Evolutionary conservation across 1,140 invertebrate species (phyloP).

Genomic region (Atta cephalotes): DNA sequence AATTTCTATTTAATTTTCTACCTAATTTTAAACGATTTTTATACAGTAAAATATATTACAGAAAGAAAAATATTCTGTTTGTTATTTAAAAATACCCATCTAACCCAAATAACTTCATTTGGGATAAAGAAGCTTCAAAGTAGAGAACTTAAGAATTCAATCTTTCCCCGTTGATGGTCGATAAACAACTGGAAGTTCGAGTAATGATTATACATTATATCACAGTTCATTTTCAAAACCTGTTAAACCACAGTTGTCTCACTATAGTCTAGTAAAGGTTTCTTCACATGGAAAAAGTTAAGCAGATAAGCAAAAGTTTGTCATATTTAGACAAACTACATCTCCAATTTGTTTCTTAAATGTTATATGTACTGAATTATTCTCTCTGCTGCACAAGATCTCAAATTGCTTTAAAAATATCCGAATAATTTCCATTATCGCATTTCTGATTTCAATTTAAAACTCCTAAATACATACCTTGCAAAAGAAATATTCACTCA

Average conservation of each 20-base stretch:
- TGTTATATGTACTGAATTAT: background rate
- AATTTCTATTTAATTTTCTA: background rate
- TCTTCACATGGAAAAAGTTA: background rate
- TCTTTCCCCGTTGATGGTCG: constrained; percentile 57
- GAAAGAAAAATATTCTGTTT: background rate
- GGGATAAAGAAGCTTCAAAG: background rate
- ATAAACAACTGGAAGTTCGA: constrained; percentile 72
- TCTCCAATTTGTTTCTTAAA: background rate
- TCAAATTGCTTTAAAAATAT: background rate
- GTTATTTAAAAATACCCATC: background rate
- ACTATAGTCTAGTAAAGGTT: background rate
- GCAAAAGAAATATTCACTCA: background rate
- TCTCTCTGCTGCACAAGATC: background rate
- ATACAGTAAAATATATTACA: background rate
- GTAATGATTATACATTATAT: constrained; percentile 74
- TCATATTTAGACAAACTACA: background rate
- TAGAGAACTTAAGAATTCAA: constrained; percentile 11
- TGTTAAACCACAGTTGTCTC: constrained; percentile 68
- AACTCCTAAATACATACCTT: background rate
- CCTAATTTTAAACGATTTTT: background rate
- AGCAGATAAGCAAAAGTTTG: background rate
- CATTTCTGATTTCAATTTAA: background rate
- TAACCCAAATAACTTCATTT: background rate
- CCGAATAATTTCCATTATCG: background rate
- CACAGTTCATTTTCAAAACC: constrained; percentile 76